Base-by-base conservation (phyloP, 2,797 vertebrate genomes). In the Austrolebias charrua region DNA sequence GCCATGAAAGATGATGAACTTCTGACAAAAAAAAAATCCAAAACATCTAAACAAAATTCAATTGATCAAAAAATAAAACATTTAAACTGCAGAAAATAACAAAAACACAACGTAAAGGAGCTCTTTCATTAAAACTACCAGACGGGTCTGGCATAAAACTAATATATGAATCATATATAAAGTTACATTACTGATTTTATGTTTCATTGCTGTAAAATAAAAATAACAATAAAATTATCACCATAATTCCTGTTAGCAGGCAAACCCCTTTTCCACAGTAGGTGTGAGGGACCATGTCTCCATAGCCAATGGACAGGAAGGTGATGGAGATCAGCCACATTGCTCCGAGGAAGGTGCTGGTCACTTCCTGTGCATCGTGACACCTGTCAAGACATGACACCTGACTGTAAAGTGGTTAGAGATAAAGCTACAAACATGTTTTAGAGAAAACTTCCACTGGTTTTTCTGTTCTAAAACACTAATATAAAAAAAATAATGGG, bases 271-370 rank as follows among this genome's bases (percentile, higher is more conserved):
- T 98, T 78, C 96, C 97, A 58, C 97, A 99, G 93, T 99, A 98
- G 13, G 97, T 98, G 88, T 98, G 95, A 6, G 97, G 97, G 44
- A 98, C 96, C 96, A 99, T 99, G 81, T 99, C 97, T 10, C 97
- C 96, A 0, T 99, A 99, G 60, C 97, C 97, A 0, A 99, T 98
- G 90, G 97, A 99, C 58, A 99, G 90, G 91, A 99, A 99, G 12
- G 97, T 98, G 92, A 99, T 98, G 86, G 97, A 98, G 87, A 98
- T 98, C 59, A 98, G 93, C 96, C 97, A 99, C 97, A 98, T 99
- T 80, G 97, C 97, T 1, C 97, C 95, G 81, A 99, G 92, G 84
- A 99, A 99, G 92, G 98, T 99, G 89, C 97, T 99, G 86, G 97
- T 98, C 52, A 99, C 95, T 0, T 99, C 97, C 89, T 99, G 96